Conservation (phyloP, 2,888 invertebrate species). For the Synergus japonicus region DNA sequence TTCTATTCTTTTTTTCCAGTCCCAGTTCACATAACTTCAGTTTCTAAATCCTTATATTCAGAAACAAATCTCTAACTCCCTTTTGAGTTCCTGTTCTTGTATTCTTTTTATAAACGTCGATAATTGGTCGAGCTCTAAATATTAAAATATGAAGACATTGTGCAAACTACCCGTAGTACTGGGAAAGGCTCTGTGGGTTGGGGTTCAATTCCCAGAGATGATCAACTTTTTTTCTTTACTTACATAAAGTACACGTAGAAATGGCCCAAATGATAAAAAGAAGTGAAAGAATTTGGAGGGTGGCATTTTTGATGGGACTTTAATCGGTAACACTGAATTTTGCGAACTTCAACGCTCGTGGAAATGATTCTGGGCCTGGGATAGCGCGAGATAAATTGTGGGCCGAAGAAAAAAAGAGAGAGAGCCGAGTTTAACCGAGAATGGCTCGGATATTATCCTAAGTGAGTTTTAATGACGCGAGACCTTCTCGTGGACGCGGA, state of each 20-base stretch:
- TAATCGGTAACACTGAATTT: constrained; percentile 2
- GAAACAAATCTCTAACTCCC: no score
- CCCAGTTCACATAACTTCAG: no score
- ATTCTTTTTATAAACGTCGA: not conserved
- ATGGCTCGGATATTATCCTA: constrained; percentile 72
- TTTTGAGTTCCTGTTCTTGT: no score
- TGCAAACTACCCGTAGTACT: not conserved
- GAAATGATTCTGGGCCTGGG: constrained; percentile 39
- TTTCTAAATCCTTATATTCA: no score
- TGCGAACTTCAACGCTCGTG: not conserved
- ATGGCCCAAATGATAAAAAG: constrained; percentile 2
- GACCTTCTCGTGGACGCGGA: constrained; percentile 53
- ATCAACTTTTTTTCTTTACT: not conserved
- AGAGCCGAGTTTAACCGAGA: constrained; percentile 60
- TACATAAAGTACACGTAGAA: not conserved
- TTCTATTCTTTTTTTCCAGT: no score
- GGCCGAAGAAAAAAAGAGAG: constrained; percentile 47
- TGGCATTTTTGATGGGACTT: constrained; percentile 16
- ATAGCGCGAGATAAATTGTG: constrained; percentile 63
- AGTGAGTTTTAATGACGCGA: constrained; percentile 74
- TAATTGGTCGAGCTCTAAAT: not conserved
- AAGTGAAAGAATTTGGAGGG: not conserved
- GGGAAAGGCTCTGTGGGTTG: accelerated
- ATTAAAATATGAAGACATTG: not conserved
- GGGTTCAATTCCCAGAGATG: not conserved